Percentiles rank a stretch among this genome's conserved stretches.
Conservation (phyloP, 2,888 invertebrate species). For the Frankliniella intonsa region DNA sequence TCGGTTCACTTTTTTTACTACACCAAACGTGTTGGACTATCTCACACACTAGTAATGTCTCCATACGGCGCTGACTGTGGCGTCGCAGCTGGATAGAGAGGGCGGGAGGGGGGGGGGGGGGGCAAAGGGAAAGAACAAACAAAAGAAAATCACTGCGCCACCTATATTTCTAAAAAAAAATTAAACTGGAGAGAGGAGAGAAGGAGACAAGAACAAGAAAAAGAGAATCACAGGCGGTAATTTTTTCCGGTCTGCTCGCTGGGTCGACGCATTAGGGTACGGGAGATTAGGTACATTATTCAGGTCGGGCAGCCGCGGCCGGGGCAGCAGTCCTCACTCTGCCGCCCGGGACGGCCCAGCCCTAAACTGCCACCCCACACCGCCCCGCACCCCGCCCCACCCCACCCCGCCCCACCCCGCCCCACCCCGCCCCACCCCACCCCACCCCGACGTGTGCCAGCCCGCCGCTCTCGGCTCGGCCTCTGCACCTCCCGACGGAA, state of each 20-base stretch:
- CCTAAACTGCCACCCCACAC: neutral
- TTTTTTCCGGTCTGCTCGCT: neutral
- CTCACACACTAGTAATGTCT: too few relatives aligned
- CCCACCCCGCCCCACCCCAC: neutral
- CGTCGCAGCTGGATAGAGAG: neutral
- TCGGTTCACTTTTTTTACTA: too few relatives aligned
- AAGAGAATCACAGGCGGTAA: neutral
- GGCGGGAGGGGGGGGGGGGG: neutral
- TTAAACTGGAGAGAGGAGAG: neutral
- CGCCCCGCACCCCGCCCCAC: neutral
- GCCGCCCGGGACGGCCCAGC: neutral
- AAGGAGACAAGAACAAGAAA: neutral
- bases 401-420: neutral
- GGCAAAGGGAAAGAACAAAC: neutral
- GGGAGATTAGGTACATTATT: conserved; percentile 19
- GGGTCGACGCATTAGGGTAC: neutral
- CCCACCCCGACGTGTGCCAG: too few relatives aligned
- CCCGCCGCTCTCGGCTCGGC: too few relatives aligned
- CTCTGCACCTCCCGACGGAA: too few relatives aligned
- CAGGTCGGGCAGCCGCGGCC: neutral
- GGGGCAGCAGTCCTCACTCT: too few relatives aligned
- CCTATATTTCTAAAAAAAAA: too few relatives aligned
- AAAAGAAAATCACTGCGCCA: neutral
- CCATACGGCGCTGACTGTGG: too few relatives aligned
- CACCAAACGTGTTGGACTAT: too few relatives aligned